Percentiles rank a stretch among this genome's conserved stretches.
Conservation (phyloP, 2,888 invertebrate genomes). For the Hecatera dysodea region DNA sequence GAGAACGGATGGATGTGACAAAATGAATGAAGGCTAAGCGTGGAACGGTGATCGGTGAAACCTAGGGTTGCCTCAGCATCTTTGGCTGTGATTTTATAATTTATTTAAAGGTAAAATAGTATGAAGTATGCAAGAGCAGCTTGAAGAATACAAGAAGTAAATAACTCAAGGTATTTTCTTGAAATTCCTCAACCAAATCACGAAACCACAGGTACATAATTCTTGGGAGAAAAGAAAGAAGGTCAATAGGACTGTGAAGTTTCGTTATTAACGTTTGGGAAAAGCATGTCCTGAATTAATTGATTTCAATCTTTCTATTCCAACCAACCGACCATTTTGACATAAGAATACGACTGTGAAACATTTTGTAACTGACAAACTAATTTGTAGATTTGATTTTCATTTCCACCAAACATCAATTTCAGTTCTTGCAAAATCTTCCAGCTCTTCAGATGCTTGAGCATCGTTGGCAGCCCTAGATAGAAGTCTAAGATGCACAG, state of each 20-base stretch:
- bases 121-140: too few relatives aligned
- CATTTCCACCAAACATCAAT: not conserved
- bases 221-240: not conserved
- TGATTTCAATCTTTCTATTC: too few relatives aligned
- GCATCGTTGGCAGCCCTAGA: constrained; percentile 42
- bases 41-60: constrained; percentile 48
- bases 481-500: constrained; percentile 50
- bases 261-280: too few relatives aligned
- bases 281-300: too few relatives aligned
- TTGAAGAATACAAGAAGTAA: not conserved
- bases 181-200: not conserved
- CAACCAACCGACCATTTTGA: too few relatives aligned
- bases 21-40: constrained; percentile 73
- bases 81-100: not conserved
- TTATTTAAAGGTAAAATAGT: not conserved
- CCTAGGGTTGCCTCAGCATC: constrained; percentile 50
- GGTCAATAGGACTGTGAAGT: too few relatives aligned
- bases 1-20: constrained; percentile 78
- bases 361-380: too few relatives aligned
- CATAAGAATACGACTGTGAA: too few relatives aligned
- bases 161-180: not conserved
- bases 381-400: too few relatives aligned
- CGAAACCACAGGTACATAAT: not conserved
- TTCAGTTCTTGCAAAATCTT: not conserved
- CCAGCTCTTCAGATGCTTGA: not conserved